Base-by-base conservation (phyloP, 2,113 vertebrate species). In the Motacilla tschutschensis region DNA sequence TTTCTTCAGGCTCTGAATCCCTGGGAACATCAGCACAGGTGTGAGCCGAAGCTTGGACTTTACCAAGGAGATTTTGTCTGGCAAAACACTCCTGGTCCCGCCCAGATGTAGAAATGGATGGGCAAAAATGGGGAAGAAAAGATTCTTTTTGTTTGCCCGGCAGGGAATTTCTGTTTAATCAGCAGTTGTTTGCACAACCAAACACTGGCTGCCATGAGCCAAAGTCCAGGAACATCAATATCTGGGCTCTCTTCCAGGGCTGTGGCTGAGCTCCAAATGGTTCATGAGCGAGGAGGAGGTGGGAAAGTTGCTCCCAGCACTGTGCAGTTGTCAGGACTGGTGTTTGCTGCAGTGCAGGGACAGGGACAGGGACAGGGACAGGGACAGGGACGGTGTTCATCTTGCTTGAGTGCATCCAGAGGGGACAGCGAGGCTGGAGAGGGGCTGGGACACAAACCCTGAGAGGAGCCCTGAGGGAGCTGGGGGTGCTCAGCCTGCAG, bases 81-180 rank as follows among this genome's bases (percentile, higher is more conserved):
- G 50, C 12, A 51, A 67, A 89, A 54, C 24, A 35, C n/a, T 26
- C 38, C 33, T 41, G 8, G 41, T 83, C 38, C 66, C 80, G 62
- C n/a, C 43, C 38, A 38, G 58, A 13, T 55, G 6, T 12, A 6
- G 46, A 62, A 70, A 65, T 41, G 19, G 28, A 58, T 44, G 63
- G 83, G 16, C 74, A 70, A 59, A 93, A 88, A 50, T 8, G 31
- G 35, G n/a, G 70, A 64, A 77, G 79, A 87, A 92, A 88, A 89
- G 24, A 55, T 60, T 51, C 78, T 86, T 91, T 77, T 41, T 94
- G 82, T 93, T 94, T 92, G 81, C 54, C 89, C 40, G 0, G 84
- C 72, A 15, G 84, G 59, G 75, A 60, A 91, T 94, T 95, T 94
- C 78, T 94, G 93, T 92, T 90, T 90, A 76, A 93, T 93, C 93